phyloP scores from a whole-genome alignment of 2,797 vertebrate genomes.

The Dicrostonyx torquatus region DNA sequence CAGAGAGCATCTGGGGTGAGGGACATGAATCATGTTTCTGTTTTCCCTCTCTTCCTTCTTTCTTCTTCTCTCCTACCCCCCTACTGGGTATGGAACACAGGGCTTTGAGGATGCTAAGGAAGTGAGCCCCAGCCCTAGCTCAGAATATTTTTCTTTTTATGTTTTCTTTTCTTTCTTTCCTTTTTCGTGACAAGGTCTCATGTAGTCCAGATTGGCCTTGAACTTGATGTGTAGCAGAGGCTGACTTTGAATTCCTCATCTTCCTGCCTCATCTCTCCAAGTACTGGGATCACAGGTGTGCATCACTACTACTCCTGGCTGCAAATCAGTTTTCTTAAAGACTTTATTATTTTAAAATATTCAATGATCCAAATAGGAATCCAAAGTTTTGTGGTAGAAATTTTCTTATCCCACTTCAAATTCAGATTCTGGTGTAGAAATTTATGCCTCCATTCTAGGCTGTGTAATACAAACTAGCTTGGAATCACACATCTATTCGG shows the following conservation, averaged over 20 bases:
- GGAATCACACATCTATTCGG: background rate
- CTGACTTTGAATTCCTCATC: background rate
- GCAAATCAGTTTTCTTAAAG: constrained; percentile 31
- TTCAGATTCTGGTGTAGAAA: constrained; percentile 24
- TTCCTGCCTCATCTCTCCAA: background rate
- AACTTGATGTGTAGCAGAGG: background rate
- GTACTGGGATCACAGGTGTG: background rate
- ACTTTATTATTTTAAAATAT: constrained; percentile 25
- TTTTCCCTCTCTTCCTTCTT: background rate
- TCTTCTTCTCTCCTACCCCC: background rate
- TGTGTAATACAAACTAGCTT: background rate
- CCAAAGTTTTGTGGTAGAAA: constrained; percentile 21
- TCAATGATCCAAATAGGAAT: constrained; percentile 43
- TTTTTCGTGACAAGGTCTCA: background rate
- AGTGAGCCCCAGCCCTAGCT: background rate
- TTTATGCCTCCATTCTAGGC: background rate
- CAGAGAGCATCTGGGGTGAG: background rate
- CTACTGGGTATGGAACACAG: background rate
- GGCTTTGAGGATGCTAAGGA: background rate
- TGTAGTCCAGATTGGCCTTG: background rate
- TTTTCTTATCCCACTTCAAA: constrained; percentile 47
- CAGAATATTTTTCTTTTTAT: background rate
- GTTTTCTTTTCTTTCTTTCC: too few relatives aligned
- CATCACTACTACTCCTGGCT: background rate
- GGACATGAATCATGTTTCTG: background rate